Evolutionary conservation across 2,113 vertebrate genomes (phyloP).

Genomic region (Clarias macrocephalus): DNA sequence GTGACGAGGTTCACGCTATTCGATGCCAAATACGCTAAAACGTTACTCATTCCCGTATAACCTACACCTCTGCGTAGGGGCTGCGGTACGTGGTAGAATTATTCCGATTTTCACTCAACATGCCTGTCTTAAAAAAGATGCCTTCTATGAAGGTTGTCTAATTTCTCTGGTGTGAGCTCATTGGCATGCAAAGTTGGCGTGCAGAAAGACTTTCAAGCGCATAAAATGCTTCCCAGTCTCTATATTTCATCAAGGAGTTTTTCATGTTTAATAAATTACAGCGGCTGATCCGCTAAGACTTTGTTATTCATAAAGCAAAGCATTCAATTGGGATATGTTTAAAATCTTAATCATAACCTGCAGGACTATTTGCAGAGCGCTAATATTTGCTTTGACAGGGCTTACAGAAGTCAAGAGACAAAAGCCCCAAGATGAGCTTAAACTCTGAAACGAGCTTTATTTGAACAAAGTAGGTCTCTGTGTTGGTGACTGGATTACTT

Average conservation of each 20-base stretch:
- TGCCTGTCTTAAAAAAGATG: slow-evolving; percentile 82
- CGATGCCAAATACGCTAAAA: background rate
- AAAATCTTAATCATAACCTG: slow-evolving; percentile 98
- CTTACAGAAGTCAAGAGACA: slow-evolving; percentile 83
- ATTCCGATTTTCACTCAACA: slow-evolving; percentile 16
- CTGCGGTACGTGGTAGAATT: background rate
- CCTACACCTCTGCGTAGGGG: background rate
- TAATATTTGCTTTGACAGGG: slow-evolving; percentile 90
- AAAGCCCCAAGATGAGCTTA: slow-evolving; percentile 82
- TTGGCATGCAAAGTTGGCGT: slow-evolving; percentile 91
- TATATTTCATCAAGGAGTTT: slow-evolving; percentile 98
- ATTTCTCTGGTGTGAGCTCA: slow-evolving; percentile 73
- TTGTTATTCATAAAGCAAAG: slow-evolving; percentile 98
- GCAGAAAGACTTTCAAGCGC: slow-evolving; percentile 96
- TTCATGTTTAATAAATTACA: slow-evolving; percentile 99
- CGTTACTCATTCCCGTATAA: background rate
- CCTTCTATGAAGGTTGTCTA: slow-evolving; percentile 74
- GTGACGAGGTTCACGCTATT: background rate
- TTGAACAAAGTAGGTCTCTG: slow-evolving; percentile 72
- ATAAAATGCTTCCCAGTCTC: slow-evolving; percentile 91
- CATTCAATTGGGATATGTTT: slow-evolving; percentile 89
- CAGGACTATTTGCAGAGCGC: slow-evolving; percentile 92
- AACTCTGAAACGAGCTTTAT: slow-evolving; percentile 79
- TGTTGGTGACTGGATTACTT: slow-evolving; percentile 71
- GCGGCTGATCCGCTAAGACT: slow-evolving; percentile 92